Base-by-base conservation (phyloP, 2,888 invertebrate genomes). In the Lasioglossum vierecki region DNA sequence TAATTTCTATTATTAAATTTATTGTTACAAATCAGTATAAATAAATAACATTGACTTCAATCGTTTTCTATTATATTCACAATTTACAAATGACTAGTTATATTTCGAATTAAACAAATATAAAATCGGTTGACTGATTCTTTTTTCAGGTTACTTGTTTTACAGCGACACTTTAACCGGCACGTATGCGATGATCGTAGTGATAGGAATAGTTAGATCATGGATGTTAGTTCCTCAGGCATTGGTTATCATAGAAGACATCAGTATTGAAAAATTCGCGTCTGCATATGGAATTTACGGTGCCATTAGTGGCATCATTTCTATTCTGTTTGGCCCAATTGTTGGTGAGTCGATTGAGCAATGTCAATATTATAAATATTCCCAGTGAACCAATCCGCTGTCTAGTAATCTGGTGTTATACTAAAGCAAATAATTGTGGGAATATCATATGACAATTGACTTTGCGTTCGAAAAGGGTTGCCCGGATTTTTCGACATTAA, bases 261-360 rank as follows among this genome's bases (percentile, higher is more conserved):
- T 97, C 77, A 96, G 96, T 0, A 96, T 97, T 2, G 96, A 97
- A 75, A 96, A 97, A 90, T 97, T 97, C 91, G 96, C 97, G 11
- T 97, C 97, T 0, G 97, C 97, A 0, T 96, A 97, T 91, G 97
- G 97, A 0, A 94, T 98, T 66, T 97, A 96, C 91, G 97, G 97
- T 93, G 96, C 97, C 41, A 96, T 97, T 82, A 97, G 97, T 86
- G 98, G 97, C 1, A 95, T 96, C 44, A 95, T 97, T 8, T 97
- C 97, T 94, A 96, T 97, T 53, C 89, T 96, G n/a, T 96, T 97
- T 80, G 97, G 97, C 75, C 97, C 97, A 2, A 93, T 97, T 81
- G 96, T 97, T 90, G 97, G 97, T 96, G 93, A 95, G 95, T 86
- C 22, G 5, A 41, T 39, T 9, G 70, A 70, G 0, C 22, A 22